Evolutionary conservation across 2,113 vertebrate genomes (phyloP).

Genomic region (Gulo gulo): DNA sequence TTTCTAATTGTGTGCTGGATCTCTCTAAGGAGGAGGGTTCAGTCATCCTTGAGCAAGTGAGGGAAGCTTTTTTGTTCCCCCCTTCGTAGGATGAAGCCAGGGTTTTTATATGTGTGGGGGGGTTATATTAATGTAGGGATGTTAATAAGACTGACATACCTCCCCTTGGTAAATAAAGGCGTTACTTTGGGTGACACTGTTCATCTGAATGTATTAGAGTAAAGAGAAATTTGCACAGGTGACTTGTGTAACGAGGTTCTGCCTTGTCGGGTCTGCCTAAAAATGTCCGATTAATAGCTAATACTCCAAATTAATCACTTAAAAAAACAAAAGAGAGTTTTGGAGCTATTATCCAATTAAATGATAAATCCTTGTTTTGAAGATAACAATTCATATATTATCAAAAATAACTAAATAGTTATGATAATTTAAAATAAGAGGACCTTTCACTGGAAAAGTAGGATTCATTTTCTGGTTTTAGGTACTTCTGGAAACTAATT

Average conservation of each 20-base stretch:
- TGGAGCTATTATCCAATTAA: background rate
- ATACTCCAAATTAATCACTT: no score
- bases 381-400: background rate
- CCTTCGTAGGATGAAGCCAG: background rate
- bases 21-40: background rate
- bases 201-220: background rate
- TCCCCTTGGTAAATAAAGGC: background rate
- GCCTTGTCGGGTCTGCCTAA: background rate
- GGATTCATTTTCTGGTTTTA: background rate
- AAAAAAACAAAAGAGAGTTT: background rate
- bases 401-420: background rate
- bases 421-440: background rate
- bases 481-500: background rate
- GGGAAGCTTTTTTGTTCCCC: background rate
- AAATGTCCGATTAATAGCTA: background rate
- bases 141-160: no score
- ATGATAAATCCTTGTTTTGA: background rate
- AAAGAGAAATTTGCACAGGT: background rate
- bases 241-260: no score
- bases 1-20: background rate
- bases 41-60: background rate
- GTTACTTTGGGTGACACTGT: background rate
- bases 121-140: background rate
- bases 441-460: background rate
- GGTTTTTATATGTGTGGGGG: background rate